These are phyloP conservation scores for Drosophila insularis DNA, from an alignment of 1,140 invertebrate genomes.

Conservation along the genomic window DNA sequence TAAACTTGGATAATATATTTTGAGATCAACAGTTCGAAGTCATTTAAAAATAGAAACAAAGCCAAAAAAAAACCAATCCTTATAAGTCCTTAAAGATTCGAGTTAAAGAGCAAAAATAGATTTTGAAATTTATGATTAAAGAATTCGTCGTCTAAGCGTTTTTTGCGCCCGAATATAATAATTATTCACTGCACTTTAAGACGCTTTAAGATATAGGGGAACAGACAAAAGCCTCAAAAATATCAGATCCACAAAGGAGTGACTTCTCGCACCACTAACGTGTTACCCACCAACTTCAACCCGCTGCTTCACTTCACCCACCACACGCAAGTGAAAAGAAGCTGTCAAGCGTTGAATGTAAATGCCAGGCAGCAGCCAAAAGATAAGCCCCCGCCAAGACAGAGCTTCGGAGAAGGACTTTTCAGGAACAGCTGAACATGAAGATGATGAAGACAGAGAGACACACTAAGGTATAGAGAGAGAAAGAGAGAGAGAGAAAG, in stretches of 20 bases:
- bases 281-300: neutral
- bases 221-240: slow-evolving; percentile 25
- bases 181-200: slow-evolving; percentile 41
- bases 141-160: too few relatives aligned
- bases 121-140: too few relatives aligned
- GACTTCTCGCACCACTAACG: slow-evolving; percentile 19
- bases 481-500: slow-evolving; percentile 52
- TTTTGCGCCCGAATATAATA: slow-evolving; percentile 5
- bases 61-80: too few relatives aligned
- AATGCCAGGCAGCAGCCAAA: slow-evolving; percentile 74
- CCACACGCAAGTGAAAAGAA: slow-evolving; percentile 44
- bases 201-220: slow-evolving; percentile 26
- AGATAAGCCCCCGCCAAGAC: slow-evolving; percentile 67
- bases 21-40: too few relatives aligned
- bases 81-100: too few relatives aligned
- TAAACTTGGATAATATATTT: too few relatives aligned
- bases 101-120: too few relatives aligned
- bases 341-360: slow-evolving; percentile 78
- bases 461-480: slow-evolving; percentile 2
- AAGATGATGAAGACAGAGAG: slow-evolving; percentile 35
- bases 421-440: neutral
- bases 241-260: slow-evolving; percentile 50
- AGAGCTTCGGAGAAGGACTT: slow-evolving; percentile 14
- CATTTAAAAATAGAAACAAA: too few relatives aligned
- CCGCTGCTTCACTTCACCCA: slow-evolving; percentile 4